Percentiles rank a stretch among this genome's conserved stretches.
Conservation (phyloP, 2,113 vertebrate species). For the Microcebus ravelobensis region DNA sequence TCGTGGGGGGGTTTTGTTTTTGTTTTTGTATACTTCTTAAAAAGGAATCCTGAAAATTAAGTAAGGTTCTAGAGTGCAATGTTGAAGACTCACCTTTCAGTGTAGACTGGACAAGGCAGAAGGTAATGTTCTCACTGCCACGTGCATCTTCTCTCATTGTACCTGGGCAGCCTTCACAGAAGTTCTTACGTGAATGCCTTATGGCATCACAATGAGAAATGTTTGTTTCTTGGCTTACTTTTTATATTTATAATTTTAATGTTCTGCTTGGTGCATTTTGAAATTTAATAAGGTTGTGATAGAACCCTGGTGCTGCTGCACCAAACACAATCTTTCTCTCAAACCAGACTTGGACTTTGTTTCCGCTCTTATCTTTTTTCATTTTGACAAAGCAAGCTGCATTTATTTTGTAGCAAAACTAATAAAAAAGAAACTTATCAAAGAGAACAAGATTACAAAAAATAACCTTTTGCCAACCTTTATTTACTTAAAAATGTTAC, state of each 20-base stretch:
- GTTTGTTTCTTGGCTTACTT: not conserved
- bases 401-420: conserved; percentile 3
- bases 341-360: not conserved
- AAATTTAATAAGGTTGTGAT: not conserved
- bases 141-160: rapidly evolving
- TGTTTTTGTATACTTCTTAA: not conserved
- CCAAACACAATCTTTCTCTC: not conserved
- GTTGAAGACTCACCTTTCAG: not conserved
- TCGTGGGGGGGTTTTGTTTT: not conserved
- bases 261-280: not conserved
- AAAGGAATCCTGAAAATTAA: not conserved
- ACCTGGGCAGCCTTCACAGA: not conserved
- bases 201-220: not conserved
- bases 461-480: not conserved
- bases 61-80: not conserved
- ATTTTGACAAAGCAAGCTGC: not conserved
- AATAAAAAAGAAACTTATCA: not conserved
- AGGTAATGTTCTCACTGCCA: too few relatives aligned
- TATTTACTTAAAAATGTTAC: not conserved
- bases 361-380: not conserved
- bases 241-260: not conserved
- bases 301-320: not conserved
- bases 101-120: not conserved
- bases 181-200: not conserved
- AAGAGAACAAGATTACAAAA: not conserved